These are phyloP conservation scores for Trachelus iudaicus DNA, from an alignment of 2,888 invertebrate genomes.

Conservation along the genomic window DNA sequence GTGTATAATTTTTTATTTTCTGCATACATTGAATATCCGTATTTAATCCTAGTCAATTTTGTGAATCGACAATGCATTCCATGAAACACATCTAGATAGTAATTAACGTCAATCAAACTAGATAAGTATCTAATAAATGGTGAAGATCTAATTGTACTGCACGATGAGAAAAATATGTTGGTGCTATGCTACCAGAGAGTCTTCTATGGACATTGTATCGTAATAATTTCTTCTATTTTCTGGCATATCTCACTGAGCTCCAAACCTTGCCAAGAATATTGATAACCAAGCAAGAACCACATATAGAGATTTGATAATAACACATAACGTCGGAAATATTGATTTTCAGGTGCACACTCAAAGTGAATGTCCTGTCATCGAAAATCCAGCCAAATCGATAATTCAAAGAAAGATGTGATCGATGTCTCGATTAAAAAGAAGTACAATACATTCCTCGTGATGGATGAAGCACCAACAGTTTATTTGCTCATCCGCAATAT, in stretches of 20 bases:
- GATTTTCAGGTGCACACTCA: neutral
- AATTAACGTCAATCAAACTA: neutral
- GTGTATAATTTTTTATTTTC: neutral
- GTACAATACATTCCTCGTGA: neutral
- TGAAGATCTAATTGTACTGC: neutral
- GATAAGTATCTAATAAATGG: neutral
- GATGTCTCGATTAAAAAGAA: neutral
- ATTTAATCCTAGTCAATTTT: neutral
- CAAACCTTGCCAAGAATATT: neutral
- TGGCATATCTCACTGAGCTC: neutral
- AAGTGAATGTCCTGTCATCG: neutral
- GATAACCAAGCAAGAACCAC: neutral
- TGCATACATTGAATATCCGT: neutral
- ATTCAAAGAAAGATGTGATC: conserved; percentile 9
- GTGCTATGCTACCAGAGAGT: neutral
- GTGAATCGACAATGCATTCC: neutral
- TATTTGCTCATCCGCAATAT: neutral
- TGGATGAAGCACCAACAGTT: neutral
- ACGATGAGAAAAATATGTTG: neutral
- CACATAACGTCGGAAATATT: neutral
- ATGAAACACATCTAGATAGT: neutral
- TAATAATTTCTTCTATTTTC: neutral
- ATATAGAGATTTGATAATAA: neutral
- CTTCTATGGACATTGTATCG: neutral
- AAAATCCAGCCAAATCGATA: conserved; percentile 5